These are phyloP conservation scores for Sussaba pulchella DNA, from an alignment of 2,888 invertebrate species.

Conservation along the genomic window DNA sequence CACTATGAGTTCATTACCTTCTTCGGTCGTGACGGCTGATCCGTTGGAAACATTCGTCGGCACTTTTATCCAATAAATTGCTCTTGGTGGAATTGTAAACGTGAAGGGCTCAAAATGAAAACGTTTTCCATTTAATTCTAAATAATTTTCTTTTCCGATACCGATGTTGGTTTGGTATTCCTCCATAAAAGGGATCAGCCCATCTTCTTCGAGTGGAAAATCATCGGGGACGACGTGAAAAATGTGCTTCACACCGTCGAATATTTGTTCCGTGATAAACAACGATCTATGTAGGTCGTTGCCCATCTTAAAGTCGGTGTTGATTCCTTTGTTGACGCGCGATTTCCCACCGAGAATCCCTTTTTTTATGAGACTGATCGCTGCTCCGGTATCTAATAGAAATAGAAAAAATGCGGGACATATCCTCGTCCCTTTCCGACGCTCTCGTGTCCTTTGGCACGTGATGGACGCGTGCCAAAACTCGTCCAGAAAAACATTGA, in stretches of 20 bases:
- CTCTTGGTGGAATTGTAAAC: slow-evolving; percentile 6
- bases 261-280: slow-evolving; percentile 17
- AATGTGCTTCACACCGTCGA: not conserved
- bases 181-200: slow-evolving; percentile 25
- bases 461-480: not conserved
- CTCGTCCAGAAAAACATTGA: not conserved
- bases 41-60: not conserved
- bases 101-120: not conserved
- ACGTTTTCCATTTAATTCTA: not conserved
- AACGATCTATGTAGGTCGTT: slow-evolving; percentile 18
- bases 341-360: not conserved
- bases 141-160: slow-evolving; percentile 6
- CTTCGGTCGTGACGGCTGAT: not conserved
- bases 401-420: slow-evolving; percentile 19
- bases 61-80: slow-evolving; percentile 7
- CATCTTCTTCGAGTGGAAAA: slow-evolving; percentile 33
- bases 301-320: slow-evolving; percentile 9
- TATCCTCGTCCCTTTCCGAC: not conserved
- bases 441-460: not conserved
- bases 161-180: slow-evolving; percentile 28
- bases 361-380: slow-evolving; percentile 14
- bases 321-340: not conserved
- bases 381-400: slow-evolving; percentile 11
- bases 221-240: slow-evolving; percentile 35
- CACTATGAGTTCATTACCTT: too few relatives aligned